Evolutionary conservation across 2,113 vertebrate species (phyloP), one percentile per base, ranked within the genome.

Genomic region (Pterocles burchelli): DNA sequence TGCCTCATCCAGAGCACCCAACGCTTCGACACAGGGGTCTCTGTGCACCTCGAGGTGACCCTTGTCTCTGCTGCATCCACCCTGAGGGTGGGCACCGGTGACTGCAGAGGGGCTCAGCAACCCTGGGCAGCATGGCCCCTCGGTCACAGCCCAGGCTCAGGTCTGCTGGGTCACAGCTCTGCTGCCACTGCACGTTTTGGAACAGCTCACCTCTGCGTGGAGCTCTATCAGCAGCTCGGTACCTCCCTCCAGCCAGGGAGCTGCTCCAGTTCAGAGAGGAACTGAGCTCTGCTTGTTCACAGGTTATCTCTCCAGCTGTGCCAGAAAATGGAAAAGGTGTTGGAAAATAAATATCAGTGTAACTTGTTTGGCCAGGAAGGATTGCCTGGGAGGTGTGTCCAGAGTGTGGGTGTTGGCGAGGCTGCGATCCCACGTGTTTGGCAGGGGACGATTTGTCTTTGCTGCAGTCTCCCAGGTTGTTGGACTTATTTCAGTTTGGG

Each of bases 111-210:
- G 36, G n/a, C 34, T 33, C 54, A 17, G 63, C 14, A 36, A 34
- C 43, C 12, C 72, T 13, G 41, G 41, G 41, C 6, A 4, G 54
- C 38, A 65, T 41, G 41, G 41, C 41, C 41, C 41, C 13, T 41
- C 13, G 41, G 41, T 74, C 74, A 45, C 61, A 16, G 36, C 17
- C 51, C 10, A 18, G 31, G 28, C n/a, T 59, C 19, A 12, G 36
- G 31, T 34, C 51, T 20, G 28, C 25, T 45, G 31, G 17, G 17
- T 59, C 73, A 70, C 65, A 36, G 5, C 17, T 78, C 52, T 75
- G 29, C 55, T 63, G 18, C 34, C 8, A 7, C 1, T 15, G 17
- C 48, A 18, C 0, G 0, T 38, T 82, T 38, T 3, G 13, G 33
- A 80, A 34, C 48, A 55, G 25, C 52, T 74, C 24, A 19, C 10